Percentiles rank a stretch among this genome's conserved stretches.
These are phyloP conservation scores for Hartigia nigra DNA, from an alignment of 2,888 invertebrate genomes.

Conservation along the genomic window DNA sequence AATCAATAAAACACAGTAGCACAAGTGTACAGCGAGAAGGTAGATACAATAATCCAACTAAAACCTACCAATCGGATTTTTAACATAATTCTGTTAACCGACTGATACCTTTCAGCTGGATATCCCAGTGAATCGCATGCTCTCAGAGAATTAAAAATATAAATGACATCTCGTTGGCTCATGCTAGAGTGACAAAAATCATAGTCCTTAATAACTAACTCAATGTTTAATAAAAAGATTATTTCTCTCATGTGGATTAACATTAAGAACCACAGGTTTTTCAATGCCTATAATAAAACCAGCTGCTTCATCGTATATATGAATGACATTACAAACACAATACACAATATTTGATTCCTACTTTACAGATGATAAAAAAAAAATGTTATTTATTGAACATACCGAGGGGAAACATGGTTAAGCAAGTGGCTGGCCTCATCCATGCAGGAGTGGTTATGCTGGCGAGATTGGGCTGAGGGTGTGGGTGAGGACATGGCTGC, in stretches of 20 bases:
- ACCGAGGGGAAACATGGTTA: conserved; percentile 63
- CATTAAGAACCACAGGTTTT: background rate
- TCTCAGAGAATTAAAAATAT: background rate
- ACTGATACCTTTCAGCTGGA: background rate
- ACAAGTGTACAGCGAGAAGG: background rate
- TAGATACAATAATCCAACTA: background rate
- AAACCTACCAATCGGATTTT: background rate
- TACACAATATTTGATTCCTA: background rate
- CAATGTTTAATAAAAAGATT: background rate
- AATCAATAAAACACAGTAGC: background rate
- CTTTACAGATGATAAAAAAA: background rate
- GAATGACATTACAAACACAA: background rate
- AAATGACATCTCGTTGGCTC: background rate
- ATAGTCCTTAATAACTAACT: background rate
- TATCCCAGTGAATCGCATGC: background rate
- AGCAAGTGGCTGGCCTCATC: conserved; percentile 65
- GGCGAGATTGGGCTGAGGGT: conserved; percentile 60
- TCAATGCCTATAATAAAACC: background rate
- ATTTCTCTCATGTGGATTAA: background rate
- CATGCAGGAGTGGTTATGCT: conserved; percentile 62
- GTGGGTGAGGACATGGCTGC: conserved; percentile 65
- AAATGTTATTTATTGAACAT: conserved; percentile 40
- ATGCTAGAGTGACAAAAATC: background rate
- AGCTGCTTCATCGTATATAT: background rate
- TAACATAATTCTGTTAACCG: background rate